Percentiles rank a stretch among this genome's conserved stretches.
phyloP scores from a whole-genome alignment of 1,140 invertebrate genomes.

The Pseudomyrmex cubaensis region DNA sequence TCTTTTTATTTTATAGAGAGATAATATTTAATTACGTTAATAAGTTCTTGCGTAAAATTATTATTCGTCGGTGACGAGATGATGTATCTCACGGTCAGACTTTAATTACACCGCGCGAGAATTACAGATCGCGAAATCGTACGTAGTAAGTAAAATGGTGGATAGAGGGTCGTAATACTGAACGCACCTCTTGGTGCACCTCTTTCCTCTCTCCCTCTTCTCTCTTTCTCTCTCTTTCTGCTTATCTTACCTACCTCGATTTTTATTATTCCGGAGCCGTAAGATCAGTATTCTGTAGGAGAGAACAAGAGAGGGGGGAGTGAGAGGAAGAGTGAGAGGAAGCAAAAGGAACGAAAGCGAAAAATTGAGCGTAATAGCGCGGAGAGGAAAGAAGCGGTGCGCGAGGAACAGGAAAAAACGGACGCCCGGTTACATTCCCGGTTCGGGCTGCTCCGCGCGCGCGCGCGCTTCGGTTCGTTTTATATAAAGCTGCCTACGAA shows the following conservation, averaged over 20 bases:
- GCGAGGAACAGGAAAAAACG: too few relatives aligned
- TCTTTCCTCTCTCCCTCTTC: too few relatives aligned
- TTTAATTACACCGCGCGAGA: neutral
- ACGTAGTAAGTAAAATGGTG: neutral
- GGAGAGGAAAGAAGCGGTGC: constrained; percentile 53
- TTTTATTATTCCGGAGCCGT: constrained; percentile 66
- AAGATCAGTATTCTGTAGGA: constrained; percentile 62
- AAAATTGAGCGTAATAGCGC: constrained; percentile 22
- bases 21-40: neutral
- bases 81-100: neutral
- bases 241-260: constrained; percentile 30
- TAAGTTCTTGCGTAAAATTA: neutral
- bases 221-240: too few relatives aligned
- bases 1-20: neutral
- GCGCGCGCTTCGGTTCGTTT: constrained; percentile 72
- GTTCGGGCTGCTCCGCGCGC: constrained; percentile 17
- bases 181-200: constrained; percentile 33
- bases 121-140: neutral
- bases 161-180: neutral
- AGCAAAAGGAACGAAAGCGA: constrained; percentile 16
- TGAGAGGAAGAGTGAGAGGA: neutral
- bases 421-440: constrained; percentile 9
- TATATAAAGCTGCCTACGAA: constrained; percentile 79
- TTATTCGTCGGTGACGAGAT: neutral
- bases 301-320: neutral